phyloP scores from a whole-genome alignment of 2,888 invertebrate species.

The Tenthredo livida region DNA sequence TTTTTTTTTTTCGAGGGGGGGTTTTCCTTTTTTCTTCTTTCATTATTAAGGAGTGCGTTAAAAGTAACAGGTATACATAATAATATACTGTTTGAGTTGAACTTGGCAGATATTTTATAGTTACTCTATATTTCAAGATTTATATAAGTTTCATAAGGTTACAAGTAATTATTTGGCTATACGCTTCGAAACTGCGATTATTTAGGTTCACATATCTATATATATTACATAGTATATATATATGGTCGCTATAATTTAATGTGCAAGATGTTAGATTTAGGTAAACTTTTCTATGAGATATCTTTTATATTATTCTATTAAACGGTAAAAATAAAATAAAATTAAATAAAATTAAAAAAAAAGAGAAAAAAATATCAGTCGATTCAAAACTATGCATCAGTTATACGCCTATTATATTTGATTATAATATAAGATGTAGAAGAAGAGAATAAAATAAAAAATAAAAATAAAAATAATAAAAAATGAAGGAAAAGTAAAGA shows the following conservation, averaged over 20 bases:
- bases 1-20: neutral
- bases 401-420: conserved; percentile 17
- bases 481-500: neutral
- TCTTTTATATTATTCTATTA: conserved; percentile 51
- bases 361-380: neutral
- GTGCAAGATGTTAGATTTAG: conserved; percentile 65
- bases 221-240: conserved; percentile 57
- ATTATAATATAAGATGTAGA: neutral
- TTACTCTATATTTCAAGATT: neutral
- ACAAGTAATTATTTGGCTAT: conserved; percentile 33
- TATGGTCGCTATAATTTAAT: conserved; percentile 56
- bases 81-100: conserved; percentile 47
- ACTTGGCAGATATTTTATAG: conserved; percentile 35
- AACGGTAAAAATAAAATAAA: neutral
- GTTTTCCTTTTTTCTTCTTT: neutral
- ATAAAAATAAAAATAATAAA: neutral
- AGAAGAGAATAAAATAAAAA: neutral
- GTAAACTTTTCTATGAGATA: conserved; percentile 50
- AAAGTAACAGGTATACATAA: conserved; percentile 18
- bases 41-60: conserved; percentile 44
- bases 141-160: neutral
- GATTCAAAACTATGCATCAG: neutral
- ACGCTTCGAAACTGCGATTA: conserved; percentile 30
- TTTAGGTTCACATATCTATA: neutral
- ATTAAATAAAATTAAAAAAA: too few relatives aligned